Conservation (phyloP, 1,140 invertebrate genomes). For the Sycophila sp. region DNA sequence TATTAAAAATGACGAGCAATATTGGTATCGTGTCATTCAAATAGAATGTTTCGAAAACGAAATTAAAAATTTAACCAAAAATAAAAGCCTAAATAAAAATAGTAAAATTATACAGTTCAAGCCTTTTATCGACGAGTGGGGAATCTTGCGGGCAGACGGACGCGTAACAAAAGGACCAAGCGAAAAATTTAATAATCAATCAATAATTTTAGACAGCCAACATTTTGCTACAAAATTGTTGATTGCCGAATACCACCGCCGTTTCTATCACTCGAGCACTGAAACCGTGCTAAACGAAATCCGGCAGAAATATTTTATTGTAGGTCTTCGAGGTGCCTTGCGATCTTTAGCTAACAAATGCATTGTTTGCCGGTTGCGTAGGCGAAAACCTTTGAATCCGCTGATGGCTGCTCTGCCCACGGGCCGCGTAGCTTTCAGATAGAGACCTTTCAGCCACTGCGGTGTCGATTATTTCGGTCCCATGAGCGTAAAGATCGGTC, state of each 20-base stretch:
- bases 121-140: background rate
- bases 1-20: background rate
- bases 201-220: background rate
- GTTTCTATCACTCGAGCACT: background rate
- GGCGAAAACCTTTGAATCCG: background rate
- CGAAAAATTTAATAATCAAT: background rate
- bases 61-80: background rate
- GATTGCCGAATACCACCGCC: background rate
- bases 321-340: conserved; percentile 15
- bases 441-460: background rate
- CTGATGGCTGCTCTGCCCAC: background rate
- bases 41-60: background rate
- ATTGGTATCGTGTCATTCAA: background rate
- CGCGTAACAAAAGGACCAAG: background rate
- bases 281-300: too few relatives aligned
- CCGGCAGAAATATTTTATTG: background rate
- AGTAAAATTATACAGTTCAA: background rate
- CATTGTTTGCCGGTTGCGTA: background rate
- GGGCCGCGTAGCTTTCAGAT: background rate
- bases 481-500: background rate
- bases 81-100: background rate
- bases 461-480: background rate
- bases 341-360: background rate
- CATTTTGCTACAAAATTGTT: background rate
- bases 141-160: background rate